phyloP scores from a whole-genome alignment of 64 coral and sea anemone genomes.

The Anthopleura sola region DNA sequence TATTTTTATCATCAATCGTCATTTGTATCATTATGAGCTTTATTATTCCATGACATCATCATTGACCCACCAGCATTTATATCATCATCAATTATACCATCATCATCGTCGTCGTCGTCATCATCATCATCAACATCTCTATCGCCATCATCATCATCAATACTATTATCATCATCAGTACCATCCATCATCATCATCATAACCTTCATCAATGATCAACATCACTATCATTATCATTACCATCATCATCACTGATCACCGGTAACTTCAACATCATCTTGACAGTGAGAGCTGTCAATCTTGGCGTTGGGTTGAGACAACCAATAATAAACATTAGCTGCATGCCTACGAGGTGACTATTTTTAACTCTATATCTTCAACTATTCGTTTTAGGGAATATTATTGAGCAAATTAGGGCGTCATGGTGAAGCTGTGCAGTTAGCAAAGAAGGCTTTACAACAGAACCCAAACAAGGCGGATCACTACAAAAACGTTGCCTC shows the following conservation, averaged over 20 bases:
- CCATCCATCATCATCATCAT: neutral
- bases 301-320: too few species aligned
- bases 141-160: neutral
- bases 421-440: conserved; percentile 43
- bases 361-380: too few species aligned
- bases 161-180: neutral
- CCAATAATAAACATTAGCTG: too few species aligned
- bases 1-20: neutral
- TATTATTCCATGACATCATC: neutral
- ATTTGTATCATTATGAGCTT: neutral
- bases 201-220: neutral
- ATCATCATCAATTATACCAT: neutral
- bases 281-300: too few species aligned
- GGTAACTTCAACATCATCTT: neutral
- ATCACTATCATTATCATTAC: neutral
- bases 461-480: conserved; percentile 53
- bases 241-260: neutral
- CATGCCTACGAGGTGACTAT: too few species aligned
- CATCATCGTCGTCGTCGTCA: neutral
- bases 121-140: neutral
- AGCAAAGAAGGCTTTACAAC: conserved; percentile 27
- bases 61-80: neutral
- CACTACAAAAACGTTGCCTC: conserved; percentile 68
- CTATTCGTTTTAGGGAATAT: conserved; percentile 40
- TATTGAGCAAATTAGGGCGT: conserved; percentile 54